Base-by-base conservation (phyloP, 2,888 invertebrate genomes). In the Tortricodes alternella region DNA sequence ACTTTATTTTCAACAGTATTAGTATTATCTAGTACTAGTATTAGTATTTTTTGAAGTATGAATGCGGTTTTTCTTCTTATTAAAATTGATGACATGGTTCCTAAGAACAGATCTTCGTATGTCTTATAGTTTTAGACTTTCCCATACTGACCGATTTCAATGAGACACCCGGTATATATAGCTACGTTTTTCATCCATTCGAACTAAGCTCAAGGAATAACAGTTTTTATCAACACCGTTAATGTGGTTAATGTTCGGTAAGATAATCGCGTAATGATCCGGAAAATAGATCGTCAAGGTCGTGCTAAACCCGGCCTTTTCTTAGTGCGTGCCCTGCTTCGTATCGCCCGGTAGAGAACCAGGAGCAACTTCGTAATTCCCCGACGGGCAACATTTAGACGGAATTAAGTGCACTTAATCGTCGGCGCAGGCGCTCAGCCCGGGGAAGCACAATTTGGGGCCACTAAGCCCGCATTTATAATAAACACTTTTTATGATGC, bases 321-420 rank as follows among this genome's bases (percentile, higher is more conserved):
- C 44, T 34, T 35, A 37, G 16, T 56, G 58, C 50, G 38, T 58
- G 49, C 49, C 59, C 64, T 61, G 29, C 29, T 11, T 60, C 46
- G 48, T 62, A 60, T 58, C 60, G 65, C 65, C 39, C n/a, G n/a
- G 46, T 11, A 29, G 29, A 57, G 62, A 65, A 61, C 67, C 65
- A 62, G 71, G 65, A 76, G 72, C 65, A 63, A 76, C 64, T 73
- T 71, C 56, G 66, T 65, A 69, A 71, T 70, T 76, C 62, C 65
- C 79, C 78, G 70, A 70, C 71, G 82, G 80, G 83, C 83, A 82
- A 81, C 80, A 81, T 86, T 87, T 88, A 81, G 79, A 77, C 74
- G 71, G 76, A 83, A 87, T 89, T 87, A 87, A 89, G 85, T 85
- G 80, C 78, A 82, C 80, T 85, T 88, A 89, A 88, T 86, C 76